Base-by-base conservation (phyloP, 2,888 invertebrate genomes). In the Tetranychus piercei region DNA sequence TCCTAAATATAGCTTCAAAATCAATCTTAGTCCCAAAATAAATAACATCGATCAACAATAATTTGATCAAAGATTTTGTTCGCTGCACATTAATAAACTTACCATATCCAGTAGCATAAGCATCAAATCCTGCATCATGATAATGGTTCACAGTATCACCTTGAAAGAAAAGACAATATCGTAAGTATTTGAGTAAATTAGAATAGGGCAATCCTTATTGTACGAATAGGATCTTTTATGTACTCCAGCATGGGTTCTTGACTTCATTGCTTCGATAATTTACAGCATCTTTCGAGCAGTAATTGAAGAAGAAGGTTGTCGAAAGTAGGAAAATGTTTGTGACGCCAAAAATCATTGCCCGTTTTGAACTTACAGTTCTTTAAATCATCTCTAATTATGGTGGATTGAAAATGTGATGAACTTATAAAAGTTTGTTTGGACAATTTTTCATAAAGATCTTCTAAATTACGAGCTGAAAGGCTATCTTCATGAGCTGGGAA, bases 51-150 rank as follows among this genome's bases (percentile, higher is more conserved):
- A 34, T 34, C 34, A 34, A 4, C 1, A 34, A 34, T 34, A 34
- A 3, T 34, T 34, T 34, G 4, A 34, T 34, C 34, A 34, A 34
- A 34, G 34, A 34, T 34, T 34, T 34, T 34, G 34, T 34, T 34
- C 3, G 34, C 34, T 34, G 34, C 5, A 34, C 34, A 55, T 55
- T 15, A 55, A 55, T 2, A 55, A 55, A 15, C 55, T 55, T 15
- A 55, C 55, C 55, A 55, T 86, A 88, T 0, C 90, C 91, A 74
- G 90, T 86, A 79, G 88, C 87, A 81, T 86, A 90, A 0, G 91
- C 88, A 82, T 92, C 91, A 87, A 89, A 91, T 1, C 90, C 91
- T n/a, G 91, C 91, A 80, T 90, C 88, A 79, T 91, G 92, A 6
- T 79, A 77, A 18, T 7, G 71, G 11, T 77, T 75, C 67, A 79